Conservation (phyloP, 2,888 invertebrate genomes). For the Lepidochrysops patricia region DNA sequence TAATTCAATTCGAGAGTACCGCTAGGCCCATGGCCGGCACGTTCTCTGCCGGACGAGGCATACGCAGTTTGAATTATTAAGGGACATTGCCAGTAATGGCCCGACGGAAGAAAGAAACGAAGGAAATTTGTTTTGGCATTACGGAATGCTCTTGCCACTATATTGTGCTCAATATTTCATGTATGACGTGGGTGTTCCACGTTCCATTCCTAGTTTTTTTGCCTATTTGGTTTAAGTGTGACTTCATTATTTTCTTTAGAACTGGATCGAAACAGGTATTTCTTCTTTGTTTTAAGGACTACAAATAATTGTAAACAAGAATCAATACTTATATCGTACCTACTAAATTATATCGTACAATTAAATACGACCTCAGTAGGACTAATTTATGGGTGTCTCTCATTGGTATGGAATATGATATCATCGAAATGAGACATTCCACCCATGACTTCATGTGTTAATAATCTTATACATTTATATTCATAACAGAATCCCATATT, state of each 20-base stretch:
- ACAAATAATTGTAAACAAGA: too few species aligned
- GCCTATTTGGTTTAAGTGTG: not conserved
- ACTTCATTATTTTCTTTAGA: not conserved
- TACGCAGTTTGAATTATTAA: constrained; percentile 18
- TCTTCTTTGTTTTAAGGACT: too few species aligned
- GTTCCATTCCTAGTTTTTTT: not conserved
- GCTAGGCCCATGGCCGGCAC: constrained; percentile 17
- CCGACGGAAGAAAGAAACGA: constrained; percentile 1
- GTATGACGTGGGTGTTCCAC: not conserved
- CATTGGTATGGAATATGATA: not conserved
- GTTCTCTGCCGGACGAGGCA: constrained; percentile 18
- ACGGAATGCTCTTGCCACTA: not conserved
- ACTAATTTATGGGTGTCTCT: not conserved
- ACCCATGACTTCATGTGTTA: not conserved
- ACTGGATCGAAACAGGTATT: not conserved
- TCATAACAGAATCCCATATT: not conserved
- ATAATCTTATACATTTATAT: not conserved
- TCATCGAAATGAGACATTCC: not conserved
- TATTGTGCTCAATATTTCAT: not conserved
- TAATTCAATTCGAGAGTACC: constrained; percentile 14
- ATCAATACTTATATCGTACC: not conserved
- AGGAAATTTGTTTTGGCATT: not conserved
- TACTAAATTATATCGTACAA: not conserved
- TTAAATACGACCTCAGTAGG: not conserved
- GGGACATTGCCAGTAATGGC: not conserved